phyloP scores from a whole-genome alignment of 2,888 invertebrate species.

The Trachelus iudaicus region DNA sequence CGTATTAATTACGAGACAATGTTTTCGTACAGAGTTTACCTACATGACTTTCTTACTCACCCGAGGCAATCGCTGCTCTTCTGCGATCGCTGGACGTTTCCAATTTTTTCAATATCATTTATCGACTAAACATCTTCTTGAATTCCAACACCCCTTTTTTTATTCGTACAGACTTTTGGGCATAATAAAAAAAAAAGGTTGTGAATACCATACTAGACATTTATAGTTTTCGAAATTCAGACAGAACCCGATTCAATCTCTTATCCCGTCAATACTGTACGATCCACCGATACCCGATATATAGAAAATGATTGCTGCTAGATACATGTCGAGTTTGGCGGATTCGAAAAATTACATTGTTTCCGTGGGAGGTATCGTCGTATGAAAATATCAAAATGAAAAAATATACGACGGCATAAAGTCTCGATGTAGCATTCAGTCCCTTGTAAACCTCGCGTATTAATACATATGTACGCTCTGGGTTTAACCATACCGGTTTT shows the following conservation, averaged over 20 bases:
- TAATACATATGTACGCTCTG: not conserved
- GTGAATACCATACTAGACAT: not conserved
- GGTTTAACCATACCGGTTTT: conserved; percentile 2
- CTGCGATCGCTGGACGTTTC: not conserved
- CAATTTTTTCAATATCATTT: not conserved
- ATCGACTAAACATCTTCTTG: not conserved
- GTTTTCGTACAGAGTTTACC: not conserved
- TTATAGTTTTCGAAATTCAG: not conserved
- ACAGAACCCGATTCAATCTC: not conserved
- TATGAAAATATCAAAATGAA: not conserved
- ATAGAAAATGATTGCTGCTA: not conserved
- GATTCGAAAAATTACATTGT: not conserved
- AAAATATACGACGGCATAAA: conserved; percentile 21
- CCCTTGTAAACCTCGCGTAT: conserved; percentile 31
- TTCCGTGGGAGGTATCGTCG: not conserved
- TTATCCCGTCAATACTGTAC: not conserved
- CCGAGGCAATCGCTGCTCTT: not conserved
- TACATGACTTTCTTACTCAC: not conserved
- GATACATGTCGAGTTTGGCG: not conserved
- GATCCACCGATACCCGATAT: not conserved
- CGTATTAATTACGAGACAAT: not conserved
- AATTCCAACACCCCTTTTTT: not conserved
- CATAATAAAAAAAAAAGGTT: not conserved
- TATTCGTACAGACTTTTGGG: not conserved
- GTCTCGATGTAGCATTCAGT: conserved; percentile 30